Evolutionary conservation across 2,113 vertebrate genomes (phyloP), one percentile per base, ranked within the genome.

Genomic region (Connochaetes taurinus): DNA sequence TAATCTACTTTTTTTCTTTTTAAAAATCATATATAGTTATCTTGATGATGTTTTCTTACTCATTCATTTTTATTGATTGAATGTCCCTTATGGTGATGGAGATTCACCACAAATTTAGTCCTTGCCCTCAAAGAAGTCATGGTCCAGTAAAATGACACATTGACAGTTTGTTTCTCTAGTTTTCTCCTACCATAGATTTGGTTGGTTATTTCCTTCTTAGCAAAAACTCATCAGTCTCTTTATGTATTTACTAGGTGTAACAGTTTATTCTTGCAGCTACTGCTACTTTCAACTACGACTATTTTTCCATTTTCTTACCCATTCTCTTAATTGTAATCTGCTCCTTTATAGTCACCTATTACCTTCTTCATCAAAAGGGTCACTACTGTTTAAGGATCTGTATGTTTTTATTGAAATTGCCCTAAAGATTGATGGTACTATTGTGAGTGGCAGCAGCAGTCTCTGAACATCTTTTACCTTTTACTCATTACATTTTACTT

Each of bases 321-420:
- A 0, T 29, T 55, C 0, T 36, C 14, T 81, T 17, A 33, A 2
- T 80, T 89, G 43, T 23, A 47, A 45, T 43, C 16, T 36, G 36
- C 0, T 14, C 7, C 6, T 85, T 57, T 40, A 5, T 0, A 21
- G 14, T n/a, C 45, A 50, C 4, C 4, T 16, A 31, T 31, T 9
- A 52, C 0, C 1, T 64, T 23, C 25, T 2, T 57, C 58, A 27
- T 15, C 14, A 8, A 60, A 15, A 7, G 7, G 2, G 3, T 19
- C n/a, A 40, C n/a, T 71, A 12, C n/a, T 71, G 4, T 71, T 71
- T 36, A 27, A 43, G 23, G 23, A 76, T 43, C 19, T 71, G 19
- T 43, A 7, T 25, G 0, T 74, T 74, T 43, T 60, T 27, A 25
- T 40, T 25, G 0, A n/a, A 84, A 78, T 80, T 33, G 53, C 10